Conservation (phyloP, 2,113 vertebrate species). For the Tapirus terrestris region DNA sequence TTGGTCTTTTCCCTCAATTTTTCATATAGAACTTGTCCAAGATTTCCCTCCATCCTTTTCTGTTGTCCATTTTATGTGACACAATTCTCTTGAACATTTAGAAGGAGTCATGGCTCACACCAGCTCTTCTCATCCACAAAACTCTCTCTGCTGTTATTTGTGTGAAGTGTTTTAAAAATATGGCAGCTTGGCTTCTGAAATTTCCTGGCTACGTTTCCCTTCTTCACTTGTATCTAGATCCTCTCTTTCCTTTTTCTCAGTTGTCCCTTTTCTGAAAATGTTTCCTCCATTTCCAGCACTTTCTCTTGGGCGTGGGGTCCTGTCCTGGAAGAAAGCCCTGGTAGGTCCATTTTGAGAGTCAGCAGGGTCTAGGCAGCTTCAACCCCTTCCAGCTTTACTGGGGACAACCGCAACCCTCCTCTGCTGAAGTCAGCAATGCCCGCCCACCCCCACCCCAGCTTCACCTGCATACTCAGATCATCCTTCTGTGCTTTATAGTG, state of each 20-base stretch:
- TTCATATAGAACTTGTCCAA: neutral
- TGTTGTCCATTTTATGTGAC: accelerated
- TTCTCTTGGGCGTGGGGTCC: neutral
- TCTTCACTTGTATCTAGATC: no score
- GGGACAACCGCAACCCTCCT: accelerated
- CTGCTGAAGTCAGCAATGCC: accelerated
- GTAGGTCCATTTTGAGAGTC: neutral
- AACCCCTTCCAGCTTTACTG: accelerated
- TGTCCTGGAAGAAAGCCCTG: accelerated
- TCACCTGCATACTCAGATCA: accelerated
- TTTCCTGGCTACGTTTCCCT: accelerated
- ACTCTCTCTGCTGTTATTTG: neutral
- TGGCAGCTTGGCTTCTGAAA: neutral
- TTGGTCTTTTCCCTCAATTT: neutral
- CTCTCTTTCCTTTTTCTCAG: neutral
- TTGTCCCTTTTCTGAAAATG: neutral
- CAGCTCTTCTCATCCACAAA: accelerated
- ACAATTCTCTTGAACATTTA: accelerated
- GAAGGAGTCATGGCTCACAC: no score
- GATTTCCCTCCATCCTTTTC: neutral
- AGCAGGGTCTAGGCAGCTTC: accelerated
- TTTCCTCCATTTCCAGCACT: neutral
- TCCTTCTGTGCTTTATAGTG: accelerated
- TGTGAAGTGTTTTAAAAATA: neutral
- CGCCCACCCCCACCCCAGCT: neutral